Base-by-base conservation (phyloP, 1,140 invertebrate species). In the Orius insidiosus region DNA sequence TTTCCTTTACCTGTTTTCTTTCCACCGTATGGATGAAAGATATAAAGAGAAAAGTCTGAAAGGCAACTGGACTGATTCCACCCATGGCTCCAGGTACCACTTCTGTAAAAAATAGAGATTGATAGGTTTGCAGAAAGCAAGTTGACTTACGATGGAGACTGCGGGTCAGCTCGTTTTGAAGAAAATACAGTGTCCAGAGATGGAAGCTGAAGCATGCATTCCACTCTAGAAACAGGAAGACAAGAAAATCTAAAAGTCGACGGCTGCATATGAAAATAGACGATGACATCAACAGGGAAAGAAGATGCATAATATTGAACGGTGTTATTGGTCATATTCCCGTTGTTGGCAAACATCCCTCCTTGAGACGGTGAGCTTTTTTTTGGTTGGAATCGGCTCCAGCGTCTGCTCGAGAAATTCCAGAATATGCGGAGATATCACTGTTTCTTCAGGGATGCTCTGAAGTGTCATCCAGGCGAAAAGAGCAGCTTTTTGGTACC, bases 221-320 rank as follows among this genome's bases (percentile, higher is more conserved):
- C 92, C 1, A 97, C 92, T 44, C 89, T 65, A 3, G 92, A 96
- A 1, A 92, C 82, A 4, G 93, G 94, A 52, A 96, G 69, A 67
- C 93, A 96, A 49, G 89, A 92, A 62, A 95, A 95, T 48, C 88
- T 72, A 59, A 96, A 93, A 2, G 87, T 88, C 9, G 90, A 94
- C 0, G 93, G 92, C 59, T 97, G 87, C 76, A 97, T 94, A 60
- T 93, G 85, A 65, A 98, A 92, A 63, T 96, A 95, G 5, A 99
- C 93, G 54, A 98, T 88, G 7, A 98, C 89, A 67, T 99, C 94
- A 0, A 99, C 90, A 0, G 94, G 94, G 60, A 98, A 97, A n/a
- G n/a, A n/a, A 47, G 88, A 93, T 8, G 85, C 80, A 58, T 88
- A 88, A 34, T 51, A 51, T 15, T 51, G 49, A 5, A 41, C 39